A percentile compares a stretch with the other conserved stretches of the same genome.
Evolutionary conservation across 2,113 vertebrate species (phyloP).

Genomic region (Limnothrissa miodon): DNA sequence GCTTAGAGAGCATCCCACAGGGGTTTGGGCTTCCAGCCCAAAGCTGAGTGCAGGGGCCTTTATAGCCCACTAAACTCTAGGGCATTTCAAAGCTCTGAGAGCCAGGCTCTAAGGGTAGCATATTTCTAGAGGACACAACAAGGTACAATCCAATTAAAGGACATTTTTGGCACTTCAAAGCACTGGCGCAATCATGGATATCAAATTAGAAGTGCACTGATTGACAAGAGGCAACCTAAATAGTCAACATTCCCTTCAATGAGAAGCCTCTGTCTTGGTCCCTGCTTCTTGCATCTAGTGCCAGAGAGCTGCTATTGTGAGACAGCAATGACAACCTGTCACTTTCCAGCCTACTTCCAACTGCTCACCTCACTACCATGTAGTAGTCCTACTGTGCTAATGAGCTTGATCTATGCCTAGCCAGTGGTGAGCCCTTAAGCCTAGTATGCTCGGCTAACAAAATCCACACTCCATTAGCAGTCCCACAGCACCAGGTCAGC

Average conservation of each 20-base stretch:
- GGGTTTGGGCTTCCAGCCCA: slow-evolving; percentile 22
- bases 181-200: not conserved
- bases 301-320: slow-evolving; percentile 12
- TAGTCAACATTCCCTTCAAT: not conserved
- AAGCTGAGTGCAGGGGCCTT: slow-evolving; percentile 26
- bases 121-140: slow-evolving; percentile 10
- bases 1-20: slow-evolving; percentile 11
- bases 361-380: not conserved
- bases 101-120: not conserved
- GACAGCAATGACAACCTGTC: not conserved
- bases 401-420: slow-evolving; percentile 8
- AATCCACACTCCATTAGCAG: not conserved
- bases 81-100: slow-evolving; percentile 1
- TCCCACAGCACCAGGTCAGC: not conserved
- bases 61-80: slow-evolving; percentile 4
- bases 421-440: not conserved
- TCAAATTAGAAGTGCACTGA: slow-evolving; percentile 9
- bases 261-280: not conserved
- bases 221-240: slow-evolving; percentile 3
- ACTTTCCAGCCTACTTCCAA: not conserved
- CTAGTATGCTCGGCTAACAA: not conserved
- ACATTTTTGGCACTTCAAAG: not conserved
- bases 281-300: not conserved
- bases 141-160: slow-evolving; percentile 10
- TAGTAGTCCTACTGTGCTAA: not conserved